Base-by-base conservation (phyloP, 2,113 vertebrate species). In the Ahaetulla prasina region DNA sequence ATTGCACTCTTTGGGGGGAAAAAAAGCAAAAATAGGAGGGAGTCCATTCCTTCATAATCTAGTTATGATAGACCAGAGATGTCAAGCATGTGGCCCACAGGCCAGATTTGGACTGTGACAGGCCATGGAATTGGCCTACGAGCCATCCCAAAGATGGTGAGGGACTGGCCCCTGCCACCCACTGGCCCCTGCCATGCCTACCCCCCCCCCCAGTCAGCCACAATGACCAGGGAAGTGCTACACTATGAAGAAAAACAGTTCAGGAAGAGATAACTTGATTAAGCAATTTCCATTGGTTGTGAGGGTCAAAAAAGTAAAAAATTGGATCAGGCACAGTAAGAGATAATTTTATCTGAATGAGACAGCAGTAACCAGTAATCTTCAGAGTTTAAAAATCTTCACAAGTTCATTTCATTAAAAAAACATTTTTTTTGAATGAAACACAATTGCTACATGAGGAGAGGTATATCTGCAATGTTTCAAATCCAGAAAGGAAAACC, bases 161-260 rank as follows among this genome's bases (percentile, higher is more conserved):
- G 9, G 9, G 57, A 60, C 3, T 20, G 0, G 5, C 16, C 53
- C 18, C 5, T 60, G 1, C 57, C 0, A 1, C 3, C 57, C 23
- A n/a, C n/a, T 3, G 7, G 8, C 8, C 23, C 23, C 0, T 0
- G 8, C 23, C 23, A 9, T 0, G 6, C 55, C 54, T 23, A 25
- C 55, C 2, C 8, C 25, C 8, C 25, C 25, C 10, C 9, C 57
- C 57, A 57, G 2, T 57, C 23, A 57, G 55, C 55, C 23, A 27
- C 2, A 0, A 57, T 8, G 8, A 30, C 25, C 57, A 60, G 16
- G 6, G 30, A 80, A 80, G 7, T 39, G 35, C 16, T 80, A 39
- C 35, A 80, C 68, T 80, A 16, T 39, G 35, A 39, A 80, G 68
- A 39, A 39, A 80, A 80, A 39, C 35, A 80, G 35, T 8, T 80